Evolutionary conservation across 2,797 vertebrate genomes (phyloP), one percentile per base, ranked within the genome.

Genomic region (Tenualosa ilisha): DNA sequence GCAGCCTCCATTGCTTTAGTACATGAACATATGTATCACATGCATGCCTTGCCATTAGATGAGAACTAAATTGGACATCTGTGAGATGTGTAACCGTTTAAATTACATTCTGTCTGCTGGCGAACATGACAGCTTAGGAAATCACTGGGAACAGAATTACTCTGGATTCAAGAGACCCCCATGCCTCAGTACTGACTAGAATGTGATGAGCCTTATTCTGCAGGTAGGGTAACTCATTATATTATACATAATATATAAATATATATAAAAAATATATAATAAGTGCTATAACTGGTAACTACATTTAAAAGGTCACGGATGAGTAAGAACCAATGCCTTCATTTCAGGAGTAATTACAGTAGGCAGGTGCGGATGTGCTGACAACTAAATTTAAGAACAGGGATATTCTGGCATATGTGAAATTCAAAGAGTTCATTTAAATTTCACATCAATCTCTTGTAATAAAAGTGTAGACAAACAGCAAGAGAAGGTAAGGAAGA

Each of bases 401-500:
- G 65, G 40, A 72, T 15, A 40, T 40, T 72, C 15, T 31, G 15
- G 65, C 37, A 17, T 17, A 17, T 37, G 26, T 65, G 24, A 65
- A 63, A 8, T 65, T 65, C 24, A 46, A 46, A 72, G 65, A n/a
- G 12, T 20, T 37, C 26, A 72, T 72, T 72, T 68, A 31, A 24
- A 31, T 31, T 8, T 31, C 12, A 26, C 22, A 3, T 31, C 1
- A 15, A 0, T 72, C n/a, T 63, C 59, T 63, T n/a, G n/a, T 59
- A 1, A 56, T 56, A 0, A 22, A 59, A 59, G 20, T 7, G 6
- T 63, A 63, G 9, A 0, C 24, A 2, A 24, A 0, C 59, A 63
- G 22, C 24, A 63, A 46, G 20, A 79, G 37, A 92, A 91, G 84
- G 79, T 90, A 0, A 3, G 90, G 89, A 92, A 91, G 91, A 93